Evolutionary conservation across 2,888 invertebrate genomes (phyloP).

Genomic region (Scaptodrosophila latifasciaeformis): DNA sequence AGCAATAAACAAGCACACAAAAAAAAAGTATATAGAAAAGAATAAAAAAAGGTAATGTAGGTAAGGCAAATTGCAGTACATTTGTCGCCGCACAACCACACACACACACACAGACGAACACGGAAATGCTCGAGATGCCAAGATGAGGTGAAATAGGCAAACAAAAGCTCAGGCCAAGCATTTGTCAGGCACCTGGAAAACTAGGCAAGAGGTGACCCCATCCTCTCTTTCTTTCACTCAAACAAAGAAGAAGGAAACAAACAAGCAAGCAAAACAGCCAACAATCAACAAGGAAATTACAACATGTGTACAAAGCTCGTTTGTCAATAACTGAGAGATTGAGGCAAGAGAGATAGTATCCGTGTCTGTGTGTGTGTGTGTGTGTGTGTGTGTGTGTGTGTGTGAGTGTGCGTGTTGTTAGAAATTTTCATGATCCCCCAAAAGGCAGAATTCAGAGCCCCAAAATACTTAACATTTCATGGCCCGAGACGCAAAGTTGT

Average conservation of each 20-base stretch:
- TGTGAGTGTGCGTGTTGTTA: slow-evolving; percentile 9
- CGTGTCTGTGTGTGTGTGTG: no score
- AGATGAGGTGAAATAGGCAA: slow-evolving; percentile 11
- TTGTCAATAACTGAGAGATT: slow-evolving; percentile 60
- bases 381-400: background rate
- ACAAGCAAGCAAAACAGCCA: slow-evolving; percentile 13
- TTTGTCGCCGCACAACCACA: no score
- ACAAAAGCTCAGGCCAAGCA: slow-evolving; percentile 28
- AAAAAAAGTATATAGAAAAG: no score
- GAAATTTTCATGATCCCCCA: slow-evolving; percentile 27
- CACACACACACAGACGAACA: slow-evolving; percentile 19
- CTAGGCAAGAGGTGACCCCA: no score
- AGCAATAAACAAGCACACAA: no score
- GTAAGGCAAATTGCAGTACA: slow-evolving; percentile 42
- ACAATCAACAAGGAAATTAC: slow-evolving; percentile 61
- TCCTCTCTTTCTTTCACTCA: no score
- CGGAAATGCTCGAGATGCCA: slow-evolving; percentile 7
- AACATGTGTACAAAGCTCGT: slow-evolving; percentile 55
- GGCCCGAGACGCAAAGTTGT: background rate
- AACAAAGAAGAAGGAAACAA: background rate
- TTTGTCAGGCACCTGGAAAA: no score
- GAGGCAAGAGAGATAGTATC: no score
- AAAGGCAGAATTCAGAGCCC: slow-evolving; percentile 37
- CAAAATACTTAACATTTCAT: slow-evolving; percentile 36
- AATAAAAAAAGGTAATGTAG: no score